These are phyloP conservation scores for Plotosus lineatus DNA, from an alignment of 2,113 vertebrate genomes.

Conservation along the genomic window DNA sequence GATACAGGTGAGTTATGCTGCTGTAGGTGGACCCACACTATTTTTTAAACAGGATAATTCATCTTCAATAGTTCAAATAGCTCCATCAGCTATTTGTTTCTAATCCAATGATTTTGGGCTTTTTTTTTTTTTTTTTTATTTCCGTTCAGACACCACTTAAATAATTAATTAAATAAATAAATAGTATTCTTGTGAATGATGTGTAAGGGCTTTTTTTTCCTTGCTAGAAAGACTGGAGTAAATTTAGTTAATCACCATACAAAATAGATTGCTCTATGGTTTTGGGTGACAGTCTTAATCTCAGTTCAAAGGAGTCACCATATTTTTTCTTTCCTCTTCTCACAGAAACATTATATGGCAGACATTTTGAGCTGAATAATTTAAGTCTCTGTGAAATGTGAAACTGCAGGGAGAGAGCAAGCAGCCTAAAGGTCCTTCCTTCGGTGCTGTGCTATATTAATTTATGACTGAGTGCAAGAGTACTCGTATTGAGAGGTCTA, in stretches of 20 bases:
- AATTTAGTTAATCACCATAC: slow-evolving; percentile 51
- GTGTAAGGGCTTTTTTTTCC: neutral
- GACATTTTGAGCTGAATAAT: slow-evolving; percentile 71
- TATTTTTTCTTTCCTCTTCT: slow-evolving; percentile 46
- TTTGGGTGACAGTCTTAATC: slow-evolving; percentile 54
- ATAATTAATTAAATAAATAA: neutral
- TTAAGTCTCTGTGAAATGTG: slow-evolving; percentile 68
- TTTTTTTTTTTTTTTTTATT: neutral
- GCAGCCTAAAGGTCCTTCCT: slow-evolving; percentile 18
- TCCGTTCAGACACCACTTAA: neutral
- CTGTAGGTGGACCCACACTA: neutral
- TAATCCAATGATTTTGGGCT: neutral
- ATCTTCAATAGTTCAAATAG: slow-evolving; percentile 9
- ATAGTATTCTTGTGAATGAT: neutral
- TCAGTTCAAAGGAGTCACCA: slow-evolving; percentile 48
- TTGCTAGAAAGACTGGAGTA: slow-evolving; percentile 17
- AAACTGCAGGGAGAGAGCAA: slow-evolving; percentile 37
- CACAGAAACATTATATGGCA: slow-evolving; percentile 59
- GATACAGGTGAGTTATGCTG: neutral
- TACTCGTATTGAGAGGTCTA: slow-evolving; percentile 11
- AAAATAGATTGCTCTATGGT: slow-evolving; percentile 58
- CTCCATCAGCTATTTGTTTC: neutral
- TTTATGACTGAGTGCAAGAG: slow-evolving; percentile 17
- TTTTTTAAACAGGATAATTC: neutral
- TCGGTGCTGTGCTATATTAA: slow-evolving; percentile 25